These are phyloP conservation scores for Xerus rutilus DNA, from an alignment of 2,797 vertebrate genomes.

Conservation along the genomic window DNA sequence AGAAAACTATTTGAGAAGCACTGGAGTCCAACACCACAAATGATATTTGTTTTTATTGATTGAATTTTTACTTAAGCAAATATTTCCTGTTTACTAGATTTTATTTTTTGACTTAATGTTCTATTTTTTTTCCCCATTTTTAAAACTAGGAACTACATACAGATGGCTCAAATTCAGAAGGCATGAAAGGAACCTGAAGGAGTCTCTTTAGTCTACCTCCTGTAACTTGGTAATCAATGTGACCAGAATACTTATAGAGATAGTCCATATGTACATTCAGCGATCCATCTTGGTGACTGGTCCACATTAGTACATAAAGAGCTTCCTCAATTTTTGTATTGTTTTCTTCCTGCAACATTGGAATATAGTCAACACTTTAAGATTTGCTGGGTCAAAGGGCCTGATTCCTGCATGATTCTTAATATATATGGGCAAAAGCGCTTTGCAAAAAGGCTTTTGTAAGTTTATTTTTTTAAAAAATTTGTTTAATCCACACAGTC, in stretches of 20 bases:
- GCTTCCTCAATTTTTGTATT: neutral
- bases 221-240: neutral
- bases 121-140: neutral
- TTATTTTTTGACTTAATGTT: constrained; percentile 46
- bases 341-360: neutral
- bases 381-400: constrained; percentile 59
- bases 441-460: constrained; percentile 36
- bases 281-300: neutral
- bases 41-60: neutral
- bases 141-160: neutral
- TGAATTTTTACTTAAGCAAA: neutral
- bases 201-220: neutral
- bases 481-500: neutral
- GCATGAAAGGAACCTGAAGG: neutral
- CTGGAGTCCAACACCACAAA: neutral
- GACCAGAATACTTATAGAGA: neutral
- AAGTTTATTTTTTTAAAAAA: constrained; percentile 17
- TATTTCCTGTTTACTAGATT: constrained; percentile 19
- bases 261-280: neutral
- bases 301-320: constrained; percentile 24
- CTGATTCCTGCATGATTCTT: constrained; percentile 28
- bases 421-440: neutral
- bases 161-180: constrained; percentile 47
- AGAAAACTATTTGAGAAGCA: neutral
- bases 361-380: constrained; percentile 19